phyloP scores from a whole-genome alignment of 2,888 invertebrate species.

The Rotaria macrura region DNA sequence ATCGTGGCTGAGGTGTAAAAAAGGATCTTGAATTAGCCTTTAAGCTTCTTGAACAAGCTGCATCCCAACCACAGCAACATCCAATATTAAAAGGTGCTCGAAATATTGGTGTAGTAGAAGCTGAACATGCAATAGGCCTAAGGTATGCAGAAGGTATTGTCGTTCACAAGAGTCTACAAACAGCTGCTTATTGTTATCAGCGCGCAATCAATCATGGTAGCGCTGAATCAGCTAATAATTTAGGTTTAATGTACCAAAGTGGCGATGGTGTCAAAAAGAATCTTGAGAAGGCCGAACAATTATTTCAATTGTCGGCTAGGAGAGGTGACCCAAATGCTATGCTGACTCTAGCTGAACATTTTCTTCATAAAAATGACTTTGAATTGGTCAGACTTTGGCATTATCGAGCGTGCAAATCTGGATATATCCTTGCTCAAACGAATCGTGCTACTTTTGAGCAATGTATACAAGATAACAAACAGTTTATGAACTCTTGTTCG shows the following conservation, averaged over 20 bases:
- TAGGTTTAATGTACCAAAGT: constrained; percentile 9
- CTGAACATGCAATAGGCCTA: background rate
- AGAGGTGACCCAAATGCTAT: background rate
- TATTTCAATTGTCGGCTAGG: constrained; percentile 10
- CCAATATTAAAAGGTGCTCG: background rate
- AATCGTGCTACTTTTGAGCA: background rate
- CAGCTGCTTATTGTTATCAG: background rate
- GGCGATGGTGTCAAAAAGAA: background rate
- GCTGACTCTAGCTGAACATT: background rate
- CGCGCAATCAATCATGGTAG: background rate
- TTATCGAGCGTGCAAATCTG: background rate
- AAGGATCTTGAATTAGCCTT: background rate
- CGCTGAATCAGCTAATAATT: constrained; percentile 14
- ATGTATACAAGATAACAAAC: background rate
- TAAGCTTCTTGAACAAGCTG: constrained; percentile 10
- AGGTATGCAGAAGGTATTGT: background rate
- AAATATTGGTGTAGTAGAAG: background rate
- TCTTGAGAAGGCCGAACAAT: constrained; percentile 17
- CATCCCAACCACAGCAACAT: background rate
- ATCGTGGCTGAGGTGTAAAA: background rate
- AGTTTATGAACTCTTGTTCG: background rate
- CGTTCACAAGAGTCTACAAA: background rate
- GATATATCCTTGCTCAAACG: background rate
- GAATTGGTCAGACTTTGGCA: background rate
- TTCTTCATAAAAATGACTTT: background rate